Percentiles rank a stretch among this genome's conserved stretches.
These are phyloP conservation scores for Oryzias woworae DNA, from an alignment of 2,113 vertebrate genomes.

Conservation along the genomic window DNA sequence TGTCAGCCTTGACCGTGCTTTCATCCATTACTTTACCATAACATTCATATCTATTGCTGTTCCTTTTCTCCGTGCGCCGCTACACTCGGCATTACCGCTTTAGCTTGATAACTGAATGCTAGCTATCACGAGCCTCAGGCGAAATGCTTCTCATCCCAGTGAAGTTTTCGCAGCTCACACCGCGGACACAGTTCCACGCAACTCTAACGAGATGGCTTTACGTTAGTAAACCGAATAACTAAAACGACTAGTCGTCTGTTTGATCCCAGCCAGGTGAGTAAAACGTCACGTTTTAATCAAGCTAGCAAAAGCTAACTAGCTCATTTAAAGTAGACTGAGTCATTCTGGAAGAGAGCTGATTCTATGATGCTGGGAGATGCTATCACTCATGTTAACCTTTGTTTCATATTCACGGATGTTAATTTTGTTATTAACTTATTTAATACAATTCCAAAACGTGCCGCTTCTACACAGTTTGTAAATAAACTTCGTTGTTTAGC, in stretches of 20 bases:
- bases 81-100: constrained; percentile 32
- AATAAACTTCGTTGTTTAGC: background rate
- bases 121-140: constrained; percentile 32
- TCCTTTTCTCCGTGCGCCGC: constrained; percentile 33
- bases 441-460: background rate
- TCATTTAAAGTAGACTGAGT: constrained; percentile 22
- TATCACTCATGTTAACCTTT: background rate
- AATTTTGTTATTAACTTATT: too few species aligned
- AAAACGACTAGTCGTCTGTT: constrained; percentile 8
- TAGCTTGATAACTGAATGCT: constrained; percentile 47
- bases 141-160: constrained; percentile 60
- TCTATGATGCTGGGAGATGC: background rate
- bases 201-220: constrained; percentile 33
- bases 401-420: background rate
- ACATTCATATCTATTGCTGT: too few species aligned
- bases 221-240: constrained; percentile 32
- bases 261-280: constrained; percentile 58
- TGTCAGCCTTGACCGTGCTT: constrained; percentile 7
- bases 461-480: background rate
- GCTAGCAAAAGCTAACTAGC: constrained; percentile 20
- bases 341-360: constrained; percentile 6
- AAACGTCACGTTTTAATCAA: background rate
- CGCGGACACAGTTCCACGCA: constrained; percentile 13
- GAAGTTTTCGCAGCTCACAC: constrained; percentile 11
- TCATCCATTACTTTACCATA: too few species aligned